phyloP scores from a whole-genome alignment of 2,797 vertebrate genomes.

The Benthosema pterotum region DNA sequence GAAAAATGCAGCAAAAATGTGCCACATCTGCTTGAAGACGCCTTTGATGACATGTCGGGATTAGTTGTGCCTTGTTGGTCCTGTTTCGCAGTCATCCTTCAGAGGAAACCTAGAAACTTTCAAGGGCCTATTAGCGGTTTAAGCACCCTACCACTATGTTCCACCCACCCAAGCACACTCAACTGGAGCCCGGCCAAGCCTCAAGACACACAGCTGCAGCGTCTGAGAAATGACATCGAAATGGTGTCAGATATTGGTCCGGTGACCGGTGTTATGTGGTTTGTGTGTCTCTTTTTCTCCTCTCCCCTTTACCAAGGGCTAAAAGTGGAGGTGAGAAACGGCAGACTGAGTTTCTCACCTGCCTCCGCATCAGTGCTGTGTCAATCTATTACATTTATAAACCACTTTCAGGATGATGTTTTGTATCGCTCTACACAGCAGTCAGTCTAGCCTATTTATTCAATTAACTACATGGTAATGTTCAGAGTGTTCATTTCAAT shows the following conservation, averaged over 20 bases:
- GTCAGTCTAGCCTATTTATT: not conserved
- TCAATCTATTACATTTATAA: slow-evolving; percentile 35
- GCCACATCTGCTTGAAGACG: slow-evolving; percentile 38
- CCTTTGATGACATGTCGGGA: slow-evolving; percentile 29
- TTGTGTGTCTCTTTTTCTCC: slow-evolving; percentile 1
- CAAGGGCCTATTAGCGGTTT: not conserved
- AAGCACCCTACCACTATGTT: not conserved
- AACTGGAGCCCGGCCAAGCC: not conserved
- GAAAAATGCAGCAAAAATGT: slow-evolving; percentile 48
- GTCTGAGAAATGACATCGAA: slow-evolving; percentile 12
- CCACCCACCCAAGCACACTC: not conserved
- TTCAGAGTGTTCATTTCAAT: too few species aligned
- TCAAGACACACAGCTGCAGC: not conserved
- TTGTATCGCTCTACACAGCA: slow-evolving; percentile 14
- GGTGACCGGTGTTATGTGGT: slow-evolving; percentile 17
- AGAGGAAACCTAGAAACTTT: slow-evolving; percentile 3
- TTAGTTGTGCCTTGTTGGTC: slow-evolving; percentile 19
- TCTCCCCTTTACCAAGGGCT: slow-evolving; percentile 32
- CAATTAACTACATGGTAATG: not conserved
- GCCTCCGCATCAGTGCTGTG: slow-evolving; percentile 45
- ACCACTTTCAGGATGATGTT: slow-evolving; percentile 28
- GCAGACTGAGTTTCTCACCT: slow-evolving; percentile 52
- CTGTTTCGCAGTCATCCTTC: slow-evolving; percentile 5
- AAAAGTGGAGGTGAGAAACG: slow-evolving; percentile 59
- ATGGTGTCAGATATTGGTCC: slow-evolving; percentile 4